Evolutionary conservation across 2,113 vertebrate genomes (phyloP).

Genomic region (Sinosuthora webbiana): DNA sequence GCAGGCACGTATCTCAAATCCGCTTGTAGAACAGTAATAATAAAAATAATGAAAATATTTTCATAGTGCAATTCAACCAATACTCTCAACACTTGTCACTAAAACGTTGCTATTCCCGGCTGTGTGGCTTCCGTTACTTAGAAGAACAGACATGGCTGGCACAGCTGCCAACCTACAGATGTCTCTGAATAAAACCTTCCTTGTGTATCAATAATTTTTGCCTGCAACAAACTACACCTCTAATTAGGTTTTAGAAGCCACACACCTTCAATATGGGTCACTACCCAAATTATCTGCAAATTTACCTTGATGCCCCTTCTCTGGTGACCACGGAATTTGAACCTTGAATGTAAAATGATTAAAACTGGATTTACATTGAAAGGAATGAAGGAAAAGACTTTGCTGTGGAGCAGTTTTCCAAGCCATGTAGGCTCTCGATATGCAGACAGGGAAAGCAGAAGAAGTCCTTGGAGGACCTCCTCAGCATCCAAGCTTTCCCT

Average conservation of each 20-base stretch:
- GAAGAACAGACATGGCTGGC: constrained; percentile 52
- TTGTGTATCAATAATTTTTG: constrained; percentile 43
- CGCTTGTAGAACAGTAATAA: constrained; percentile 9
- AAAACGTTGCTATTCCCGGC: constrained; percentile 11
- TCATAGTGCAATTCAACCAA: constrained; percentile 34
- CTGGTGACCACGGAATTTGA: not conserved
- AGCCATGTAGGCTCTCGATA: not conserved
- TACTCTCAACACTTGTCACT: constrained; percentile 48
- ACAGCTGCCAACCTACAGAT: constrained; percentile 70
- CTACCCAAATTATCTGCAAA: constrained; percentile 1
- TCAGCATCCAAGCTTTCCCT: not conserved
- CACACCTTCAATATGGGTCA: not conserved
- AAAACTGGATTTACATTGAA: not conserved
- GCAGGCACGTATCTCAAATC: not conserved
- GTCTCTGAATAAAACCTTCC: constrained; percentile 64
- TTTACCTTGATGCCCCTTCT: not conserved
- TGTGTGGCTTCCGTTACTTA: constrained; percentile 37
- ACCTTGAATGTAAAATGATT: not conserved
- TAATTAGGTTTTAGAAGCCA: constrained; percentile 28
- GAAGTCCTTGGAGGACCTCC: not conserved
- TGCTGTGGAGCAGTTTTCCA: not conserved
- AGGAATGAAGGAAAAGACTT: not conserved
- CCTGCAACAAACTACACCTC: constrained; percentile 5
- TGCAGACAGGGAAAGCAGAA: not conserved
- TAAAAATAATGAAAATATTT: constrained; percentile 53